Evolutionary conservation across 2,113 vertebrate species (phyloP), one percentile per base, ranked within the genome.

Genomic region (Taurulus bubalis): DNA sequence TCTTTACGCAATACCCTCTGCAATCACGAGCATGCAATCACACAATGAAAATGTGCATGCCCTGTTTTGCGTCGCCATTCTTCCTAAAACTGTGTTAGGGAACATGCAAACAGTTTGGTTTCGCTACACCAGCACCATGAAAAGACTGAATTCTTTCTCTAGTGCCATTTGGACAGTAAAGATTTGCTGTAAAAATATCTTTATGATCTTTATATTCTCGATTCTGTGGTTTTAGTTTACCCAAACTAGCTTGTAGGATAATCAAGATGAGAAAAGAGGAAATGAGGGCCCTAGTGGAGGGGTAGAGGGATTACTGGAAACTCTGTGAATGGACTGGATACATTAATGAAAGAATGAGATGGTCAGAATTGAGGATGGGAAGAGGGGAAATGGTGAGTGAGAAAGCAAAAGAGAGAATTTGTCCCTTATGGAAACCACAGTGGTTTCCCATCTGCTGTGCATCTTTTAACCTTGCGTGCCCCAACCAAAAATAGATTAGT

Each of bases 381-480:
- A 66, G 77, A 81, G 30, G 24, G 30, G 34, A 66, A 30, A 59
- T 0, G 14, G 30, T 22, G 22, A 63, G 42, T 73, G 63, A 49
- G 26, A 62, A 67, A 79, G 60, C 14, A 14, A 65, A 56, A 79
- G n/a, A 86, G 28, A 72, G 53, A 26, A 80, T 69, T 75, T 75
- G 42, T 87, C 60, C 79, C 75, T 84, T 38, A 80, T 85, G 80
- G 56, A 83, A 87, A 75, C 53, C 38, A 78, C 77, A 86, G 82
- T 85, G 86, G 85, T 63, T 81, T 77, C 77, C 89, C 85, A 91
- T 91, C 82, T 92, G 90, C 73, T 86, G 59, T 70, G 81, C 36
- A 84, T 85, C 71, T 80, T 64, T 87, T 91, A 84, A 91, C 88
- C 85, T 91, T 89, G 81, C 64, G 11, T 59, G 58, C 64, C 59